These are phyloP conservation scores for Choreutis nemorana DNA, from an alignment of 2,888 invertebrate genomes.

Conservation along the genomic window DNA sequence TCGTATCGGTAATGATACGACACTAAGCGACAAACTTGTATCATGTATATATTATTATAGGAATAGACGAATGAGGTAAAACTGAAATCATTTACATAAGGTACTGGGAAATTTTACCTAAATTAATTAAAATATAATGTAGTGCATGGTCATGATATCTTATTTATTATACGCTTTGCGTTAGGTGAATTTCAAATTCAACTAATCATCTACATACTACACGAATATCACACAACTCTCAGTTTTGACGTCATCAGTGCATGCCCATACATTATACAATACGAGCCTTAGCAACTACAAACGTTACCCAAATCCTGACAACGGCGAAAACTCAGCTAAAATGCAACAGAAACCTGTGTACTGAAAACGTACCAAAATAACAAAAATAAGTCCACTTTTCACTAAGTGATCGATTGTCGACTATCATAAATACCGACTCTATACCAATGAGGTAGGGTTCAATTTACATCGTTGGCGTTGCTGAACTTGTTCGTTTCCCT, in stretches of 20 bases:
- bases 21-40: not conserved
- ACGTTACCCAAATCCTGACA: no score
- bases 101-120: conserved; percentile 3
- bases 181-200: conserved; percentile 34
- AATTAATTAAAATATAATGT: conserved; percentile 18
- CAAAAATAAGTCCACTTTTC: no score
- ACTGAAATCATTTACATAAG: not conserved
- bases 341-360: no score
- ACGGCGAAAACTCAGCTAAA: no score
- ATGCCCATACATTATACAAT: conserved; percentile 13
- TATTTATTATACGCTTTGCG: conserved; percentile 38
- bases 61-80: conserved; percentile 49
- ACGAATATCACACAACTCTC: conserved; percentile 42
- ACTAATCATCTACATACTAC: conserved; percentile 37
- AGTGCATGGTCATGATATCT: conserved; percentile 24
- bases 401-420: no score
- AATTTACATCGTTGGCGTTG: conserved; percentile 30
- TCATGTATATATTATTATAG: conserved; percentile 15
- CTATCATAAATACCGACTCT: no score
- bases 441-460: not conserved
- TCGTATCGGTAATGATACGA: not conserved
- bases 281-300: no score
- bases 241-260: conserved; percentile 15
- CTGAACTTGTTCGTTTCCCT: conserved; percentile 44
- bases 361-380: no score